A percentile compares a stretch with the other conserved stretches of the same genome.
Evolutionary conservation across 2,888 invertebrate species (phyloP).

Genomic region (Heliconius sara): DNA sequence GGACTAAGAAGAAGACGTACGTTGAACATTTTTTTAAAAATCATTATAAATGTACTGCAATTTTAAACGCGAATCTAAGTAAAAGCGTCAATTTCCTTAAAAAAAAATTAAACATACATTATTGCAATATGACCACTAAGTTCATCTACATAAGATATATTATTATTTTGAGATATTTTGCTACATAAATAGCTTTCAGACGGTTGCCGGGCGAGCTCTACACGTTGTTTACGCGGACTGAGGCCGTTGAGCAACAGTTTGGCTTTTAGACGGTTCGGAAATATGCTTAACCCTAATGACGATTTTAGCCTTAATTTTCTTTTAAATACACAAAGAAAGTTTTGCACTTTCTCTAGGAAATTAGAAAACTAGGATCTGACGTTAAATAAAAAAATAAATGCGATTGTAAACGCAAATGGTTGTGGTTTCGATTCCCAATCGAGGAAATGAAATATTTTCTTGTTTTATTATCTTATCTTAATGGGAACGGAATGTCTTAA

Average conservation of each 20-base stretch:
- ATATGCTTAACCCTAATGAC: constrained; percentile 35
- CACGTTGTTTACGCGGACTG: constrained; percentile 46
- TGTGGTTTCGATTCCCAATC: no score
- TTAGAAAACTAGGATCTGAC: neutral
- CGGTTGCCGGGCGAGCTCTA: constrained; percentile 47
- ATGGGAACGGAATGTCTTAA: no score
- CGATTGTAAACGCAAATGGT: no score
- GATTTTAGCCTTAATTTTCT: constrained; percentile 31
- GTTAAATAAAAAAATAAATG: neutral
- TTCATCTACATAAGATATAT: constrained; percentile 29
- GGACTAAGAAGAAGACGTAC: no score
- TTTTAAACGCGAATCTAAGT: no score
- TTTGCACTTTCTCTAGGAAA: constrained; percentile 10
- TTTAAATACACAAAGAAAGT: neutral
- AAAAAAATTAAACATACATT: neutral
- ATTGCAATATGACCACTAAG: constrained; percentile 30
- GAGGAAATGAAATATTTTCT: no score
- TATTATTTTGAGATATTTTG: constrained; percentile 33
- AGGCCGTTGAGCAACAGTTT: constrained; percentile 11
- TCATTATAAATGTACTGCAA: no score
- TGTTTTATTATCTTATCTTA: no score
- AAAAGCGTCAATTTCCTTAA: no score
- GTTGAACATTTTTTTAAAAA: no score
- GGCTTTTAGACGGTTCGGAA: constrained; percentile 7
- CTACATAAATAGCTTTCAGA: constrained; percentile 49